Conservation (phyloP, 2,888 invertebrate species). For the Teleogryllus oceanicus region DNA sequence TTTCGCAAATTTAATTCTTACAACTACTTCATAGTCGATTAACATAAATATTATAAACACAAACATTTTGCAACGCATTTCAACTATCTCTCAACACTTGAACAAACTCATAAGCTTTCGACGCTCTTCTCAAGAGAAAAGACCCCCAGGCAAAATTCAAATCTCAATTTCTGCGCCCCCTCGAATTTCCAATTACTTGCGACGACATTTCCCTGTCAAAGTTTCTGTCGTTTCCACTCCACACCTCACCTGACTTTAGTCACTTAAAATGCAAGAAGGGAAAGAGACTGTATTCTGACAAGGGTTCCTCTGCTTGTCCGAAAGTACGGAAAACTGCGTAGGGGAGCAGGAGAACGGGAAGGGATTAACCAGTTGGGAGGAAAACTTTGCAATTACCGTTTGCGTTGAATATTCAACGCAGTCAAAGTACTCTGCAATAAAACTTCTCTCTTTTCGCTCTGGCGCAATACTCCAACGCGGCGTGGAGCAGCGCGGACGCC, state of each 20-base stretch:
- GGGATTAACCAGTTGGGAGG: neutral
- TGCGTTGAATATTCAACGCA: neutral
- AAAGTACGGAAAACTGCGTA: neutral
- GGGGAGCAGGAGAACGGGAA: neutral
- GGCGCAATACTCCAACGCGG: neutral
- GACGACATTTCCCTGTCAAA: neutral
- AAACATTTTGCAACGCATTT: no score
- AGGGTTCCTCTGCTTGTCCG: neutral
- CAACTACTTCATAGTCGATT: no score
- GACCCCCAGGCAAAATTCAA: no score
- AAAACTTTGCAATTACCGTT: neutral
- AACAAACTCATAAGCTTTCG: no score
- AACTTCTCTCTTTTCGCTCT: neutral
- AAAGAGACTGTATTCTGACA: neutral
- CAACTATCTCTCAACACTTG: no score
- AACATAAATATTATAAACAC: no score
- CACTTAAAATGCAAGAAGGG: constrained; percentile 1
- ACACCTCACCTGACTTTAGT: neutral
- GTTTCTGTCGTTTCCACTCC: neutral
- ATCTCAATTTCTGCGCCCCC: no score
- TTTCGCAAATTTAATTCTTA: no score
- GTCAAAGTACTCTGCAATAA: neutral
- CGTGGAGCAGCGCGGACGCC: no score
- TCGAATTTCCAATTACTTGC: neutral
- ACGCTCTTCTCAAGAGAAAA: no score